Evolutionary conservation across 2,797 vertebrate species (phyloP).

Genomic region (Carcharodon carcharias): DNA sequence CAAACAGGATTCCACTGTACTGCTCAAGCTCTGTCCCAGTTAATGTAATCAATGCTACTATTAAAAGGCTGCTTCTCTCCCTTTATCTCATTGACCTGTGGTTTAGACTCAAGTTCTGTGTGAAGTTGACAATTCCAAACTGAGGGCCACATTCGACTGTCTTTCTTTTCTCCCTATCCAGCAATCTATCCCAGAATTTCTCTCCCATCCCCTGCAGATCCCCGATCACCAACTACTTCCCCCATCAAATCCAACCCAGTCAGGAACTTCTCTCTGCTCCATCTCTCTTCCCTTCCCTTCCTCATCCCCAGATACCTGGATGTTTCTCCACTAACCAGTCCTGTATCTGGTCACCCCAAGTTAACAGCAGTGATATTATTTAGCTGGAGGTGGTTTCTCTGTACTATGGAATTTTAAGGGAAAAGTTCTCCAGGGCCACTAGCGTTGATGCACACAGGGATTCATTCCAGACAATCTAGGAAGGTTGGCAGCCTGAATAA

Average conservation of each 20-base stretch:
- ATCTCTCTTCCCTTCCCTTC: background rate
- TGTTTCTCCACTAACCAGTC: too few relatives aligned
- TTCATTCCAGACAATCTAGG: too few relatives aligned
- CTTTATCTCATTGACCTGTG: background rate
- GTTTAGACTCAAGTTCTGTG: background rate
- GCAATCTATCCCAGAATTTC: background rate
- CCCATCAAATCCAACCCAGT: background rate
- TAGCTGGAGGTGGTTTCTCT: too few relatives aligned
- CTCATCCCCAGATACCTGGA: too few relatives aligned
- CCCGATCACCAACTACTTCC: too few relatives aligned
- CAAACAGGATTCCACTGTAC: background rate
- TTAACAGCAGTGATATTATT: too few relatives aligned
- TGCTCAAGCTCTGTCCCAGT: background rate
- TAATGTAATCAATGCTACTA: background rate
- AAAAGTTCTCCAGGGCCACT: too few relatives aligned
- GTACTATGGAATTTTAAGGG: too few relatives aligned
- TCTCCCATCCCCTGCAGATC: too few relatives aligned
- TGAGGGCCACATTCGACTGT: background rate
- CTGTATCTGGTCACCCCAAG: too few relatives aligned
- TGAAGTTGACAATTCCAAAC: background rate
- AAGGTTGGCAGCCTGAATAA: too few relatives aligned
- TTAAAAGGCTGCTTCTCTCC: background rate
- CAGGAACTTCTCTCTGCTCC: background rate
- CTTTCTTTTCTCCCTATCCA: background rate
- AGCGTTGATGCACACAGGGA: too few relatives aligned